Base-by-base conservation (phyloP, 2,888 invertebrate genomes). In the Kryphioiulus occultus region DNA sequence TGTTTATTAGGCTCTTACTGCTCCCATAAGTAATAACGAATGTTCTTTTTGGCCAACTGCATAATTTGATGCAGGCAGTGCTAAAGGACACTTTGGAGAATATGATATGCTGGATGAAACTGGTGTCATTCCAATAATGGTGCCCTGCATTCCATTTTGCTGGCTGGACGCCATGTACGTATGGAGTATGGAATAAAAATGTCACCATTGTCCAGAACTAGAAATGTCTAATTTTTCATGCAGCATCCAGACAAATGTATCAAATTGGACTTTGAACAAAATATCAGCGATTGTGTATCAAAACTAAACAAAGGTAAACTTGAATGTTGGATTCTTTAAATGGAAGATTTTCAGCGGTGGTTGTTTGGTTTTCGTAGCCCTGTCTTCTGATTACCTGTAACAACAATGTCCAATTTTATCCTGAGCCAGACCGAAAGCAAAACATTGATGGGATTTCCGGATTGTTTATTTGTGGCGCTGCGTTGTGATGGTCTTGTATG, bases 31-130 rank as follows among this genome's bases (percentile, higher is more conserved):
- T 26, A 78, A 30, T 53, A n/a, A 3, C 53, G 1, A 53, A 53
- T 30, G 78, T 78, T 78, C 78, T 78, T 68, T 59, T 78, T 22
- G 26, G 26, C n/a, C 78, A 78, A 78, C 30, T 78, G 78, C 30
- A 78, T 78, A 78, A 78, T 78, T 78, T 78, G 22, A 78, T 30
- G 78, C 78, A 26, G 78, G 30, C 26, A 30, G 78, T 30, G 78
- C 78, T 30, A 78, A 78, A 78, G 30, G 30, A 78, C 78, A 78
- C 78, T 10, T 30, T 78, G 26, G 78, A 78, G 78, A 78, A 26
- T 78, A n/a, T 78, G 78, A 30, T 30, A 19, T 53, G 53, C 53
- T 1, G 12, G 53, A 53, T 53, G 53, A 19, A 53, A 19, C 53
- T 19, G 7, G 53, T 53, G 7, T 53, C 53, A n/a, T 53, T 17